These are phyloP conservation scores for Pardalotus punctatus DNA, from an alignment of 2,113 vertebrate species.

Conservation along the genomic window DNA sequence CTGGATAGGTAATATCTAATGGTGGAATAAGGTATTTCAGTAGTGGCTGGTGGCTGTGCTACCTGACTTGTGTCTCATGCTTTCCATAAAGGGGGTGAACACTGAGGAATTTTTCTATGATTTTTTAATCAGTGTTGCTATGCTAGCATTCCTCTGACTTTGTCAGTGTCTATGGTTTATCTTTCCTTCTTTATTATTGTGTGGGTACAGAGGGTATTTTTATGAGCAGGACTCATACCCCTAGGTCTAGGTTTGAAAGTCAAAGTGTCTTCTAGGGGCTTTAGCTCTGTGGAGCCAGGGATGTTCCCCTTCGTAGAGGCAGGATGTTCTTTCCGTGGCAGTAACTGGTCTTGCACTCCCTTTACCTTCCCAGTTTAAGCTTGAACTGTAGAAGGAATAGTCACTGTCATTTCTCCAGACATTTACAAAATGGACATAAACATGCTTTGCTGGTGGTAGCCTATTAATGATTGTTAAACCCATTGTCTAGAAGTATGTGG, in stretches of 20 bases:
- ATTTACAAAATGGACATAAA: background rate
- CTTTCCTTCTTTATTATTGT: background rate
- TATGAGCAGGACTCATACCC: background rate
- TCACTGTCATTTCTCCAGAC: background rate
- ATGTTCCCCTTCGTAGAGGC: background rate
- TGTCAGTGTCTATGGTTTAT: background rate
- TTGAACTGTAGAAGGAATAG: background rate
- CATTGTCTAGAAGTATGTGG: background rate
- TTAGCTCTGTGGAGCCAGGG: background rate
- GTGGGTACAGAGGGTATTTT: background rate
- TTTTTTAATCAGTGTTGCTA: background rate
- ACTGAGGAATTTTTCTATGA: background rate
- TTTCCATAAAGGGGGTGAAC: background rate
- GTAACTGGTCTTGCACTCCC: background rate
- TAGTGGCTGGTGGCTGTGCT: background rate
- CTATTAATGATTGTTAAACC: background rate
- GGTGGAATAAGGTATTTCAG: background rate
- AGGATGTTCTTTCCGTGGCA: background rate
- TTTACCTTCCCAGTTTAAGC: background rate
- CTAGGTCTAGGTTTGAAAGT: background rate
- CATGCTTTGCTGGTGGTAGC: background rate
- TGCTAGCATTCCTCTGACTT: background rate
- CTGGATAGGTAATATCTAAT: background rate
- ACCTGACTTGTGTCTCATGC: background rate
- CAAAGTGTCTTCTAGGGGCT: background rate